Conservation (phyloP, 2,888 invertebrate genomes). For the Onthophagus sagittarius region DNA sequence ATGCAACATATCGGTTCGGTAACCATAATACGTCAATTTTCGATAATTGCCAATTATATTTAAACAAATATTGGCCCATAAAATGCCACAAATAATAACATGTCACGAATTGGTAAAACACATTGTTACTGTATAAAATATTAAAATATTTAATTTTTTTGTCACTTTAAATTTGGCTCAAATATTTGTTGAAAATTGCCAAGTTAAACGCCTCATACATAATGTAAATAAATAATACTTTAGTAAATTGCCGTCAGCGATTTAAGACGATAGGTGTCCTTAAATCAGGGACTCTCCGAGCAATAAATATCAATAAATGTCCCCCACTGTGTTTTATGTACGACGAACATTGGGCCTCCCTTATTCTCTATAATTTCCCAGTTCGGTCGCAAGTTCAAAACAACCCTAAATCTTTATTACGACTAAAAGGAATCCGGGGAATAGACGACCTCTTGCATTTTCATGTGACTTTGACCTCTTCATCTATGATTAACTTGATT, state of each 20-base stretch:
- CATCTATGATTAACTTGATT: too few species aligned
- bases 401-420: conserved; percentile 33
- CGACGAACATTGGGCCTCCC: neutral
- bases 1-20: neutral
- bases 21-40: neutral
- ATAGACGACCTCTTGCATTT: neutral
- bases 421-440: conserved; percentile 12
- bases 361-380: neutral
- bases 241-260: conserved; percentile 31
- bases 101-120: neutral
- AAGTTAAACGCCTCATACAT: conserved; percentile 2
- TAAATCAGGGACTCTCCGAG: conserved; percentile 30
- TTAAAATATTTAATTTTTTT: neutral
- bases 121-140: neutral
- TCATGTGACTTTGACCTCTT: neutral
- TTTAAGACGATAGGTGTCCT: conserved; percentile 28
- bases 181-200: neutral
- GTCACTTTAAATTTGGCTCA: neutral
- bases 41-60: neutral
- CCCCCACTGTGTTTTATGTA: conserved; percentile 23
- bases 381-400: conserved; percentile 28
- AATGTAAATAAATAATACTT: conserved; percentile 32
- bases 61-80: neutral
- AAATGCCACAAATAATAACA: neutral
- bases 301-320: conserved; percentile 40